Percentiles rank a stretch among this genome's conserved stretches.
Conservation (phyloP, 2,113 vertebrate genomes). For the Xenus cinereus region DNA sequence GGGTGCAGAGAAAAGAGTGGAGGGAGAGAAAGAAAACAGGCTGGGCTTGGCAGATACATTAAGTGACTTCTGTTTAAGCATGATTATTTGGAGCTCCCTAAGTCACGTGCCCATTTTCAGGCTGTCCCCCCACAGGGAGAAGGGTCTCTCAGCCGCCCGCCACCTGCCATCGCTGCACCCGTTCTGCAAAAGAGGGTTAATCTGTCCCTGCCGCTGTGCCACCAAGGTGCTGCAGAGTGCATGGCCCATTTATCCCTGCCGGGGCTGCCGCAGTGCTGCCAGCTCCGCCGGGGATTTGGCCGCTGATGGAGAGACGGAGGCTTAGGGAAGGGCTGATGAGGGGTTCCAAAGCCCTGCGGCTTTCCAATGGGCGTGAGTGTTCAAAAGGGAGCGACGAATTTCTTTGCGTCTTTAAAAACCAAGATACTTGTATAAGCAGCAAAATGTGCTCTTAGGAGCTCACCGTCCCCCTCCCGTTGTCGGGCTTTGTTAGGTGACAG, state of each 20-base stretch:
- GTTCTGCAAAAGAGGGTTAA: constrained; percentile 44
- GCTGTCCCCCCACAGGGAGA: neutral
- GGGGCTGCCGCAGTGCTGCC: neutral
- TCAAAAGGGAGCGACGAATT: neutral
- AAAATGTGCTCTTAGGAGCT: neutral
- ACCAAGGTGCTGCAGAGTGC: neutral
- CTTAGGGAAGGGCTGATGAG: neutral
- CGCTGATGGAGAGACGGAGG: fast-evolving
- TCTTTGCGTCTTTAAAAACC: neutral
- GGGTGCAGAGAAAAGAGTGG: neutral
- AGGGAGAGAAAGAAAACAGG: neutral
- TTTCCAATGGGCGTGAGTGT: neutral
- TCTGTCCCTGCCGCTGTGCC: constrained; percentile 29
- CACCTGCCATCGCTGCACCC: neutral
- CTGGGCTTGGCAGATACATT: fast-evolving
- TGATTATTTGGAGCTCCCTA: neutral
- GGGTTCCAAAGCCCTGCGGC: neutral
- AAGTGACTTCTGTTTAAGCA: neutral
- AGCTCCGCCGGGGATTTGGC: neutral
- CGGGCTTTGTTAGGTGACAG: neutral
- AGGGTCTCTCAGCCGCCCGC: neutral
- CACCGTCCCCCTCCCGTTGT: neutral
- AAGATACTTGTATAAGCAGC: neutral
- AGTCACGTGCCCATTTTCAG: neutral
- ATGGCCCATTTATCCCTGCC: constrained; percentile 52